These are phyloP conservation scores for Anoplolepis gracilipes DNA, from an alignment of 1,140 invertebrate species.

Conservation along the genomic window DNA sequence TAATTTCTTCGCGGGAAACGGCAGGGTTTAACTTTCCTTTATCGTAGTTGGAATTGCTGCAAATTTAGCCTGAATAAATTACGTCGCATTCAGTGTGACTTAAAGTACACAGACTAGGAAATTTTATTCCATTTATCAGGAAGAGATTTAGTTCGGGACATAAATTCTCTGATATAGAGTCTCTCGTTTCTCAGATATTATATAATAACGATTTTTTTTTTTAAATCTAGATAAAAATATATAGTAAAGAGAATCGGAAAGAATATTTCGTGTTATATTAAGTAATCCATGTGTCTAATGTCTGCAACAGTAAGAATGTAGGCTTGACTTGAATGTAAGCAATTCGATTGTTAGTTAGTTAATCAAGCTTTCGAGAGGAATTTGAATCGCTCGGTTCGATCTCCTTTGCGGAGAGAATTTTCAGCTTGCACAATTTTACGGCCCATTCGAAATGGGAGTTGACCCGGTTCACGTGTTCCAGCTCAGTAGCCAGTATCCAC, in stretches of 20 bases:
- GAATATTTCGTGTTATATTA: neutral
- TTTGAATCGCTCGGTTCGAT: conserved; percentile 6
- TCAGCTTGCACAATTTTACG: conserved; percentile 54
- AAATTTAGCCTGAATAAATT: conserved; percentile 61
- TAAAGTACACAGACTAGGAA: conserved; percentile 45
- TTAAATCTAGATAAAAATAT: conserved; percentile 4
- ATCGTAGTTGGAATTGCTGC: conserved; percentile 47
- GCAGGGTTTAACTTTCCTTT: conserved; percentile 50
- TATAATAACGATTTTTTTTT: neutral
- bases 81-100: conserved; percentile 38
- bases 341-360: neutral
- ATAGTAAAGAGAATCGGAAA: neutral
- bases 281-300: neutral
- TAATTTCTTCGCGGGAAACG: conserved; percentile 55
- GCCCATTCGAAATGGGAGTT: conserved; percentile 40
- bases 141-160: conserved; percentile 48
- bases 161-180: conserved; percentile 22
- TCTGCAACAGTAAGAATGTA: neutral
- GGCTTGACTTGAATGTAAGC: neutral
- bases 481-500: conserved; percentile 15
- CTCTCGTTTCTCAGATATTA: neutral
- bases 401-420: conserved; percentile 13
- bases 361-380: neutral
- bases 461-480: conserved; percentile 30
- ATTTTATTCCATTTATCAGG: conserved; percentile 58